Conservation (phyloP, 2,113 vertebrate genomes). For the Periophthalmus modestus region DNA sequence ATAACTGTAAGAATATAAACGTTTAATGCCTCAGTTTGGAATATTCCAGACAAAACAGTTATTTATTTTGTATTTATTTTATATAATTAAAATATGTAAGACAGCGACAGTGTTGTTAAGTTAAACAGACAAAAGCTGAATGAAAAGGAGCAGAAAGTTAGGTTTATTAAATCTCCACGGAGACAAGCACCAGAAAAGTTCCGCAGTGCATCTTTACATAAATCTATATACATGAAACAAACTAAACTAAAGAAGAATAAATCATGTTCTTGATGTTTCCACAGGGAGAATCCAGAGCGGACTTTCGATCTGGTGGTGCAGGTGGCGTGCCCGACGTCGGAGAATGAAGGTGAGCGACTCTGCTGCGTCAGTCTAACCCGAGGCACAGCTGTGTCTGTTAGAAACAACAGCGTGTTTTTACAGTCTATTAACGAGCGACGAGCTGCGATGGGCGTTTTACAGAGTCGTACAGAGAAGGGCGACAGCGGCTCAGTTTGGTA, state of each 20-base stretch:
- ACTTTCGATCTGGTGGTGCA: constrained; percentile 94
- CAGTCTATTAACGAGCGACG: too few species aligned
- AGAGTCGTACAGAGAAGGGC: too few species aligned
- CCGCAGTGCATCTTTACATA: neutral
- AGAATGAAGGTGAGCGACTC: constrained; percentile 89
- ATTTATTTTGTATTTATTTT: too few species aligned
- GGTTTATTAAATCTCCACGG: too few species aligned
- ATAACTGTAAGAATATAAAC: too few species aligned
- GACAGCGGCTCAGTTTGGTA: too few species aligned
- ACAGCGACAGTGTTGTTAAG: too few species aligned
- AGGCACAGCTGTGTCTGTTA: neutral
- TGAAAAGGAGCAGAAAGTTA: too few species aligned
- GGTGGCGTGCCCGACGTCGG: constrained; percentile 87
- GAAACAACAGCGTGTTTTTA: neutral
- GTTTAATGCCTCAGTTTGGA: too few species aligned
- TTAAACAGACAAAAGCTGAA: too few species aligned
- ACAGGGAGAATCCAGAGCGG: constrained; percentile 91
- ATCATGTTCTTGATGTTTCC: constrained; percentile 23
- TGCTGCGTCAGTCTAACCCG: neutral
- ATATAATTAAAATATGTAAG: too few species aligned
- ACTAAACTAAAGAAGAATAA: neutral
- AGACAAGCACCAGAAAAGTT: neutral
- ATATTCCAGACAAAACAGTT: too few species aligned
- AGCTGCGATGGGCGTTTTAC: constrained; percentile 2
- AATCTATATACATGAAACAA: neutral